These are phyloP conservation scores for Corticium candelabrum DNA, from an alignment of 37 sponge, comb jelly and placozoan species.

Conservation along the genomic window DNA sequence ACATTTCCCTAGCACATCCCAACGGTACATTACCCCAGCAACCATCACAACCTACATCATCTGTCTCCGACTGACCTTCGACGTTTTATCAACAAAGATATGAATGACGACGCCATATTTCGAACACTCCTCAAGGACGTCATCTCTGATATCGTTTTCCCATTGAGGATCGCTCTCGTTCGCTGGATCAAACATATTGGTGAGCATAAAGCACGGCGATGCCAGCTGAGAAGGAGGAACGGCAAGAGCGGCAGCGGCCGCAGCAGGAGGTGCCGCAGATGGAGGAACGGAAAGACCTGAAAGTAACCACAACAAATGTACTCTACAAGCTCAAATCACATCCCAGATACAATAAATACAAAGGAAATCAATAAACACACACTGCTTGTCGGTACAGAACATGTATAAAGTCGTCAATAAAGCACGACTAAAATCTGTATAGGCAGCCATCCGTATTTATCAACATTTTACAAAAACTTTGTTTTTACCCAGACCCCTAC, in stretches of 20 bases:
- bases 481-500: no score
- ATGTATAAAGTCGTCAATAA: no score
- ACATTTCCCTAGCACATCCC: constrained; percentile 44
- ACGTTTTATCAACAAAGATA: constrained; percentile 75
- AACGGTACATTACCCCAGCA: no score
- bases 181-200: constrained; percentile 89
- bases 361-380: no score
- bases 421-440: no score
- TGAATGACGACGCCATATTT: constrained; percentile 80
- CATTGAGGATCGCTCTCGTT: constrained; percentile 69
- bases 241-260: constrained; percentile 10
- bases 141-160: constrained; percentile 84
- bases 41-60: not conserved
- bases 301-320: constrained; percentile 28
- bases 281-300: constrained; percentile 19
- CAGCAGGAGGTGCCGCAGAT: constrained; percentile 3
- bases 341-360: no score
- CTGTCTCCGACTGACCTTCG: constrained; percentile 10
- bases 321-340: no score
- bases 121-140: constrained; percentile 78
- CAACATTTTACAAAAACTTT: no score
- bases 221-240: no score
- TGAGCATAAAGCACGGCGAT: constrained; percentile 73
- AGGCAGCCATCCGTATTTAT: no score
- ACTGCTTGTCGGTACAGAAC: no score